Evolutionary conservation across 2,797 vertebrate species (phyloP), one percentile per base, ranked within the genome.

Genomic region (Tolypeutes matacus): DNA sequence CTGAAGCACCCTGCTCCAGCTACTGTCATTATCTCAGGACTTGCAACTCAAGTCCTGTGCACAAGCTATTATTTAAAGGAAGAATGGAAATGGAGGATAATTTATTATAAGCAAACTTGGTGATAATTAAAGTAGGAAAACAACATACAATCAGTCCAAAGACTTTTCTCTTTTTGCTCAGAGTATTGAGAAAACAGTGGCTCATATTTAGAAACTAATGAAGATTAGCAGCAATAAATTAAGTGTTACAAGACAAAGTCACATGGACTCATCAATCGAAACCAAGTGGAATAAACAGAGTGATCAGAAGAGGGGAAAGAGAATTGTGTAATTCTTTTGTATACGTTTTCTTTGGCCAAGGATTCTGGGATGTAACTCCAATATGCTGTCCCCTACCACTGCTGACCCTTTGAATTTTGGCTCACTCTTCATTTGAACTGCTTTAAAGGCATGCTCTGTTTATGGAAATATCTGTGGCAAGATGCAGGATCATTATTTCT

Each of bases 361-460:
- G 62, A 84, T 87, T 93, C 80, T 82, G 64, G 72, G 46, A 78
- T 67, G 62, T 27, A 89, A 36, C 27, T 93, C 62, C 56, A 86
- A 67, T 36, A 72, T 86, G 82, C 70, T 75, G 36, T 77, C 82
- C 91, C 56, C 27, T 93, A 94, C 88, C 85, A 92, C 83, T 95
- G 73, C 89, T 96, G 93, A 94, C 10, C 42, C 64, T 94, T 72
- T 94, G 72, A 92, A 77, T 95, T 95, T 84, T 96, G 94, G 94
- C 93, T 95, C 36, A 60, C n/a, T 91, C 5, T 15, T 67, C 88
- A 91, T 84, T 88, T 80, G 62, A 93, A 93, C 46, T 94, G 88
- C 65, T 95, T 97, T 95, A 94, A 96, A 96, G 85, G 91, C 69
- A 90, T 89, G 56, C 36, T 93, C 64, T 96, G 86, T 95, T 97